phyloP scores from a whole-genome alignment of 37 sponge, comb jelly and placozoan species.

The Tethya wilhelma region DNA sequence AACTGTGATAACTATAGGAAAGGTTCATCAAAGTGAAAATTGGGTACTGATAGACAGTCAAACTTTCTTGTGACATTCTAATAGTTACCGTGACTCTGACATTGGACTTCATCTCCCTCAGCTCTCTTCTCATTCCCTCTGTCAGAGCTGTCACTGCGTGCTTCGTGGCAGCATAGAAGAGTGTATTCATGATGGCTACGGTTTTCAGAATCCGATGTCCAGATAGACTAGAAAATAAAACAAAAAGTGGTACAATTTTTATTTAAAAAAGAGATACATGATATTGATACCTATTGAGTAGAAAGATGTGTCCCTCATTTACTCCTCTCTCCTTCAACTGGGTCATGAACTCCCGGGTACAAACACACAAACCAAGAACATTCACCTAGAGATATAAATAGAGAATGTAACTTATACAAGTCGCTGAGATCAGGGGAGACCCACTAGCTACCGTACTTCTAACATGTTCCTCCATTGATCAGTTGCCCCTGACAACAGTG shows the following conservation, averaged over 20 bases:
- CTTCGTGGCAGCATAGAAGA: constrained; percentile 82
- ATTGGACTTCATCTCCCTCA: constrained; percentile 69
- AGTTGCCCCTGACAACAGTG: constrained; percentile 60
- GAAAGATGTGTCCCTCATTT: constrained; percentile 80
- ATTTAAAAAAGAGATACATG: background rate
- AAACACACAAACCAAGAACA: constrained; percentile 73
- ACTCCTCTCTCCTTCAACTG: constrained; percentile 64
- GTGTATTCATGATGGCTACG: background rate
- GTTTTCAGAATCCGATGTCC: constrained; percentile 57
- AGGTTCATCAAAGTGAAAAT: too few relatives aligned
- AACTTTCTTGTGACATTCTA: background rate
- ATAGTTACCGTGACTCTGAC: constrained; percentile 69
- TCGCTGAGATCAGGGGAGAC: background rate
- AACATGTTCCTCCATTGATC: constrained; percentile 81
- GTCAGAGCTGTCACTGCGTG: constrained; percentile 83
- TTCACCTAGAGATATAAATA: constrained; percentile 53
- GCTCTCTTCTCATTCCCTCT: constrained; percentile 75
- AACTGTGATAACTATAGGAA: too few relatives aligned
- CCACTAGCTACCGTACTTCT: constrained; percentile 46
- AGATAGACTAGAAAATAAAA: constrained; percentile 46
- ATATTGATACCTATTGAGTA: constrained; percentile 70
- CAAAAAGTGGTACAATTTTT: background rate
- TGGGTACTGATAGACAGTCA: background rate
- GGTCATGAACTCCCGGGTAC: constrained; percentile 74
- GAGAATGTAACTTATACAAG: background rate